Conservation (phyloP, 2,113 vertebrate genomes). For the human region DNA sequence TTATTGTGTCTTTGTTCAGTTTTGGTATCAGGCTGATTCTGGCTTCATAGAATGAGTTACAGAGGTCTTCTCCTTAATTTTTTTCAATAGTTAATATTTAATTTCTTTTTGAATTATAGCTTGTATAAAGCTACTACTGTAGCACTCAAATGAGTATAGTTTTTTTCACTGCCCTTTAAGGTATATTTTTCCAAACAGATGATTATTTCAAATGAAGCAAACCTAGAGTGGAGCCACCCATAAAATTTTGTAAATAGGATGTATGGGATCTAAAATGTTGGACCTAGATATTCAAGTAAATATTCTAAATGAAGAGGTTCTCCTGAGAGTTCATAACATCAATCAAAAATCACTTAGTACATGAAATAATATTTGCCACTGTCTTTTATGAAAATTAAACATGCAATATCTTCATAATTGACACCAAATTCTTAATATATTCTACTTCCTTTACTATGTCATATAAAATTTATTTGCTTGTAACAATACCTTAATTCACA, state of each 20-base stretch:
- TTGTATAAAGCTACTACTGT: neutral
- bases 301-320: neutral
- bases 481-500: neutral
- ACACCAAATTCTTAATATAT: neutral
- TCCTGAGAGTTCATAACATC: neutral
- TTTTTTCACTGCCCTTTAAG: neutral
- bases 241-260: neutral
- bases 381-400: neutral
- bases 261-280: neutral
- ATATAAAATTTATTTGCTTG: neutral
- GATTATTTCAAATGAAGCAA: neutral
- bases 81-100: neutral
- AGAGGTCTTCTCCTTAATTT: no score
- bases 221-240: neutral
- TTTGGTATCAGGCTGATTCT: no score
- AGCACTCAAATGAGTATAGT: neutral
- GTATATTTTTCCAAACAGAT: neutral
- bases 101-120: neutral
- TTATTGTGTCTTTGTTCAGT: no score
- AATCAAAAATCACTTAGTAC: neutral
- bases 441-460: neutral
- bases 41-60: no score
- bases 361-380: neutral
- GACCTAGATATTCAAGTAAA: neutral
- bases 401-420: neutral